These are phyloP conservation scores for Dryocosmus kuriphilus DNA, from an alignment of 2,888 invertebrate genomes.

Conservation along the genomic window DNA sequence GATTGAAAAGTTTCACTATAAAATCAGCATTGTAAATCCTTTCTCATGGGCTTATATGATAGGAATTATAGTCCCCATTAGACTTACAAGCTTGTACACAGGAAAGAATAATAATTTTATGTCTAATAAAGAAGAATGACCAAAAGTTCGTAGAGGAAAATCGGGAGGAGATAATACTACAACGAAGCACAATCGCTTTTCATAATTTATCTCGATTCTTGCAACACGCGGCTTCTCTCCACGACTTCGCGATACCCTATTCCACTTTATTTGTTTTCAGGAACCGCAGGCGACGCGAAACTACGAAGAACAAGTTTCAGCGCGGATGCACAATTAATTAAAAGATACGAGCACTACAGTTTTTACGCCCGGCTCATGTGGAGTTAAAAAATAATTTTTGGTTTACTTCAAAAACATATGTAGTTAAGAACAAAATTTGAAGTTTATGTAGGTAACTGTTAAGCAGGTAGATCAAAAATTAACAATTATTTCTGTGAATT, in stretches of 20 bases:
- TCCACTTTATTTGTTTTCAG: slow-evolving; percentile 34
- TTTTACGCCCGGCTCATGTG: neutral
- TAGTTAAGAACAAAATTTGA: neutral
- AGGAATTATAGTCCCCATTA: slow-evolving; percentile 29
- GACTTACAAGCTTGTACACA: slow-evolving; percentile 36
- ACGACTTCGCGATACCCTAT: slow-evolving; percentile 27
- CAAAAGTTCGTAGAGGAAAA: slow-evolving; percentile 18
- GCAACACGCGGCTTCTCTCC: slow-evolving; percentile 23
- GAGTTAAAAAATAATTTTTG: slow-evolving; percentile 5
- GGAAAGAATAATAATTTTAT: slow-evolving; percentile 39
- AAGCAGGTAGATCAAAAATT: too few species aligned
- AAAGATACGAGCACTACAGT: slow-evolving; percentile 26
- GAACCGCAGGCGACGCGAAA: slow-evolving; percentile 22
- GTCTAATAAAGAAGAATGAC: slow-evolving; percentile 32
- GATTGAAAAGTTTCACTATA: slow-evolving; percentile 33
- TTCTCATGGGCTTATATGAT: slow-evolving; percentile 4
- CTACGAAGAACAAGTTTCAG: slow-evolving; percentile 34
- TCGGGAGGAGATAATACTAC: slow-evolving; percentile 32
- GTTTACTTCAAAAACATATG: neutral
- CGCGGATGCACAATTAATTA: slow-evolving; percentile 34
- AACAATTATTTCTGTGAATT: too few species aligned
- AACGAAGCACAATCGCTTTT: slow-evolving; percentile 35
- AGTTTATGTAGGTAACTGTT: slow-evolving; percentile 4
- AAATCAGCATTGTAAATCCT: slow-evolving; percentile 38
- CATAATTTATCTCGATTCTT: slow-evolving; percentile 39